Evolutionary conservation across 2,797 vertebrate genomes (phyloP), one percentile per base, ranked within the genome.

Genomic region (Hipposideros larvatus): DNA sequence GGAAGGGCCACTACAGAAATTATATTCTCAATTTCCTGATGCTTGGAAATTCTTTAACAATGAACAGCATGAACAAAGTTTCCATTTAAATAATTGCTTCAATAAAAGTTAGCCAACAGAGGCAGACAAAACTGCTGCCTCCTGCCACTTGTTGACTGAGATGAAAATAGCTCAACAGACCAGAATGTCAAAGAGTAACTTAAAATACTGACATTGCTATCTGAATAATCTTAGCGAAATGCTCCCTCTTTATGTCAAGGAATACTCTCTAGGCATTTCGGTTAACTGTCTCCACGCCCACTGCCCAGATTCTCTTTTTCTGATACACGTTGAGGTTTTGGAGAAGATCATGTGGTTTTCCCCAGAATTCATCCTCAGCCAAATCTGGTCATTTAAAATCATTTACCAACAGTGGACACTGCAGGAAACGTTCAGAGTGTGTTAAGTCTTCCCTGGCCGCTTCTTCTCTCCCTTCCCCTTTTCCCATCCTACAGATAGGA

Each of bases 261-360:
- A 95, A 90, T 66, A 91, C 79, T 91, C 85, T 90, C 96, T 61
- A 97, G 86, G 78, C 92, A 96, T 94, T 88, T 55, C 24, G 24
- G 66, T 75, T 85, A 91, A 79, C 95, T 78, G 77, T 48, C 93
- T 95, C 53, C 86, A 95, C 79, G 71, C 92, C 94, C 96, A 96
- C 96, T 84, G 66, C 37, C 74, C 86, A 96, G 96, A 94, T 85
- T 93, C 48, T 85, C 91, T 87, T 83, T 88, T 41, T 43, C 87
- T 92, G 70, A 65, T 57, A 78, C 83, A 79, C 80, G 83, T 96
- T 96, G 87, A 96, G 75, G 66, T 92, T 41, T 84, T 93, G 59
- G 78, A 92, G 31, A 88, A 31, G 85, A 66, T 94, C 89, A 90
- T 43, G 46, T 74, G 73, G 5, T 59, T 87, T 71, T 55, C 78